Base-by-base conservation (phyloP, 2,113 vertebrate species). In the Cercopithecus mona region DNA sequence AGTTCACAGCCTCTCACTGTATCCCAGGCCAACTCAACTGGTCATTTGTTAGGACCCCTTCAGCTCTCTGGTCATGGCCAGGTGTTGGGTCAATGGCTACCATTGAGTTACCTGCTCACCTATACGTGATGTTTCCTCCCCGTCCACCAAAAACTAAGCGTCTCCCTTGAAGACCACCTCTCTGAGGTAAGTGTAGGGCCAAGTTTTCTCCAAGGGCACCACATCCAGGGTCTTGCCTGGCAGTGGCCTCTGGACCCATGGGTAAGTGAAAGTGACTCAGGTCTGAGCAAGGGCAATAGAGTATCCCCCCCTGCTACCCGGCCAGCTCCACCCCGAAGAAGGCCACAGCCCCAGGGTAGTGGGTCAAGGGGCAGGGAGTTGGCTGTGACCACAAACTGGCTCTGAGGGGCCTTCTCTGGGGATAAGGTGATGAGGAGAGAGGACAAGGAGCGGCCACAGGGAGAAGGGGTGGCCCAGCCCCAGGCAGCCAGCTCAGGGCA, bases 361-460 rank as follows among this genome's bases (percentile, higher is more conserved):
- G 97, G 97, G 88, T 97, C 64, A 85, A 97, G 93, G 98, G 92
- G 85, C 95, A 98, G 98, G 96, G 98, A 94, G 97, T 98, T 97
- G 92, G 97, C 94, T 98, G 96, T 93, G 94, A 94, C 96, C 88
- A 96, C 97, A 84, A 94, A 95, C 93, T 83, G 96, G 97, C 55
- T 73, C 66, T 38, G 64, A 80, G 17, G 61, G 48, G 14, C 95
- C 94, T 97, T 96, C 93, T 97, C 93, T 96, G 85, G 84, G 93
- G 95, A 94, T 96, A 97, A 97, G 94, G 97, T 89, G 97, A 61
- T 2, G 17, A 85, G n/a, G 43, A 91, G 84, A 78, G 79, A 86
- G 22, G 27, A 30, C 23, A 55, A 55, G 40, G 14, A 64, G 48
- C 18, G 40, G 73, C 78, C 45, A 18, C 13, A n/a, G 32, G 40